phyloP scores from a whole-genome alignment of 2,888 invertebrate species.

The Callyntrura guangdongensis region DNA sequence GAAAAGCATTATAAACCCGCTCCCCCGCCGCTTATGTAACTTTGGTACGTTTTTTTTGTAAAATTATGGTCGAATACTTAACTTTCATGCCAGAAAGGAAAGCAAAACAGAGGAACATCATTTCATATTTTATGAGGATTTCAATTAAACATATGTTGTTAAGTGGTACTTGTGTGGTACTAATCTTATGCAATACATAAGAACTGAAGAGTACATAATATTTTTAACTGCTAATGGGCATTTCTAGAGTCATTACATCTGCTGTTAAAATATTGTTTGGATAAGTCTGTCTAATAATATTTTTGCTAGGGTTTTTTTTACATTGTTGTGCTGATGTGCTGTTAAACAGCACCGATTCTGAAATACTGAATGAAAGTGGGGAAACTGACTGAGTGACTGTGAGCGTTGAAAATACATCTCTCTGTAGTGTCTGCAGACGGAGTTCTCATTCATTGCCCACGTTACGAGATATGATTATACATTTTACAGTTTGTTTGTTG shows the following conservation, averaged over 20 bases:
- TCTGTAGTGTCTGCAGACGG: background rate
- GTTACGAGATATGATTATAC: background rate
- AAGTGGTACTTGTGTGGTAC: background rate
- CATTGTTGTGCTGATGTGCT: background rate
- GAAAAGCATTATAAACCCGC: conserved; percentile 35
- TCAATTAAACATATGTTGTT: conserved; percentile 27
- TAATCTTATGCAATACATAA: background rate
- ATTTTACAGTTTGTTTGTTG: conserved; percentile 52
- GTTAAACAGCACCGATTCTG: background rate
- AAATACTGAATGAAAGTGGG: background rate
- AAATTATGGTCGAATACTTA: background rate
- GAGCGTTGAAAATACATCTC: background rate
- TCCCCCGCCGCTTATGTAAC: conserved; percentile 30
- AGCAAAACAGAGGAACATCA: conserved; percentile 4
- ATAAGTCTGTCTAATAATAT: conserved; percentile 36
- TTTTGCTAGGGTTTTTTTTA: background rate
- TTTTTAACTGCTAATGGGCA: conserved; percentile 25
- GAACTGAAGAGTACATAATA: background rate
- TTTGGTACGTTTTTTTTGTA: background rate
- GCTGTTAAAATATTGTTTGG: conserved; percentile 25
- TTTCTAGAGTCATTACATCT: conserved; percentile 21
- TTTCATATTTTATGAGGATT: background rate
- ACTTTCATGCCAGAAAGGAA: background rate
- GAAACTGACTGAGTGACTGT: background rate
- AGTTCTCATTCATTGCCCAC: background rate